These are phyloP conservation scores for Erebia palarica DNA, from an alignment of 2,888 invertebrate species.

Conservation along the genomic window DNA sequence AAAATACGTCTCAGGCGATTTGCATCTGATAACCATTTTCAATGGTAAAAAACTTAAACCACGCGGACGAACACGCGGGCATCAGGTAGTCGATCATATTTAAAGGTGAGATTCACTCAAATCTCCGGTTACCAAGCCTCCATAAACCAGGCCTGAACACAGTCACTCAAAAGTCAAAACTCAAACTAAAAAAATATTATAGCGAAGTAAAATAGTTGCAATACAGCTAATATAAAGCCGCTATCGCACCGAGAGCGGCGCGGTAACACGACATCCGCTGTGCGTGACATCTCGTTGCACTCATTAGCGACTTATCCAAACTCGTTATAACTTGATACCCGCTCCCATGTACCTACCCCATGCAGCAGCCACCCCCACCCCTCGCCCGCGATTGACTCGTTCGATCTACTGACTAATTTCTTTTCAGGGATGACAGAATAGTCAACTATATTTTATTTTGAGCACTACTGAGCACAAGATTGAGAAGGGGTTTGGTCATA, in stretches of 20 bases:
- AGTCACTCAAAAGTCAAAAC: not conserved
- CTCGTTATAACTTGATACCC: slow-evolving; percentile 71
- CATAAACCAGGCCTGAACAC: too few species aligned
- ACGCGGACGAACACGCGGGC: too few species aligned
- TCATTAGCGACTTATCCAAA: slow-evolving; percentile 78
- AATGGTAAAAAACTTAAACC: too few species aligned
- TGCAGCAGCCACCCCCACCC: slow-evolving; percentile 28
- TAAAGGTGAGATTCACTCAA: too few species aligned
- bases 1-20: too few species aligned
- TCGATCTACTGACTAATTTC: slow-evolving; percentile 46
- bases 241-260: slow-evolving; percentile 28
- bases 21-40: too few species aligned
- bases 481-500: not conserved
- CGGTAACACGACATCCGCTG: not conserved
- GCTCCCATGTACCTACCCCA: slow-evolving; percentile 16
- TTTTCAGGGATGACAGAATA: slow-evolving; percentile 36
- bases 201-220: not conserved
- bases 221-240: slow-evolving; percentile 21
- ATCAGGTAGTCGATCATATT: too few species aligned
- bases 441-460: not conserved
- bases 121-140: too few species aligned
- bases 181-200: not conserved
- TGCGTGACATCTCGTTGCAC: slow-evolving; percentile 47
- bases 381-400: slow-evolving; percentile 53
- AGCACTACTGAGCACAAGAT: too few species aligned